Base-by-base conservation (phyloP, 2,113 vertebrate species). In the Siphamia tubifer region DNA sequence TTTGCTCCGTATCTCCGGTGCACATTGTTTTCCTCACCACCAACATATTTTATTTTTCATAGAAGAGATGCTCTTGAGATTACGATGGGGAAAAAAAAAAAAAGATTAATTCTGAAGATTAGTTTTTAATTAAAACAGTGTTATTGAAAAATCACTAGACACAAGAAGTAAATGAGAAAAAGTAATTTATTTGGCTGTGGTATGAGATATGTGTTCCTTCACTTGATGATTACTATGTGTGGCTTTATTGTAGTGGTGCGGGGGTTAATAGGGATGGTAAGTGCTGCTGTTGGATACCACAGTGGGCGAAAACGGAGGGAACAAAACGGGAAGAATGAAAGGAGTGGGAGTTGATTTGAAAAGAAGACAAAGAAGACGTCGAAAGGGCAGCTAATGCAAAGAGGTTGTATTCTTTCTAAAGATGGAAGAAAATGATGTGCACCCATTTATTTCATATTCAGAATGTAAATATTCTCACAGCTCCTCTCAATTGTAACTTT, bases 101-200 rank as follows among this genome's bases (percentile, higher is more conserved):
- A 54, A 8, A 36, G 62, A 77, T 70, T 44, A 16, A 74, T 79
- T 65, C 30, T 34, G 25, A 36, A 84, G 65, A 88, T 83, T 69
- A 79, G 16, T 62, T 77, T 83, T 75, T 83, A 76, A 83, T 87
- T 83, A 81, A 67, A 75, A 71, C 11, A 4, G 25, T 45, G 15
- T 63, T 77, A 54, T 15, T 28, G 36, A 47, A 40, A 68, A 72
- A 67, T 6, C 16, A 54, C 24, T 52, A 51, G 55, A 64, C 28
- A 51, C 17, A 19, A 21, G 35, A 63, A 16, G 60, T 2, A 6
- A 60, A 31, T 53, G 47, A 61, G 30, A 47, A 9, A 52, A 77
- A 17, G 21, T 57, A 13, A 62, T 63, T 52, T 61, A 19, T 74
- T 53, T 62, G 5, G 42, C 57, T 54, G 36, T 17, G 24, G 19